Evolutionary conservation across 2,888 invertebrate genomes (phyloP), one percentile per base, ranked within the genome.

Genomic region (Oscheius sp.): DNA sequence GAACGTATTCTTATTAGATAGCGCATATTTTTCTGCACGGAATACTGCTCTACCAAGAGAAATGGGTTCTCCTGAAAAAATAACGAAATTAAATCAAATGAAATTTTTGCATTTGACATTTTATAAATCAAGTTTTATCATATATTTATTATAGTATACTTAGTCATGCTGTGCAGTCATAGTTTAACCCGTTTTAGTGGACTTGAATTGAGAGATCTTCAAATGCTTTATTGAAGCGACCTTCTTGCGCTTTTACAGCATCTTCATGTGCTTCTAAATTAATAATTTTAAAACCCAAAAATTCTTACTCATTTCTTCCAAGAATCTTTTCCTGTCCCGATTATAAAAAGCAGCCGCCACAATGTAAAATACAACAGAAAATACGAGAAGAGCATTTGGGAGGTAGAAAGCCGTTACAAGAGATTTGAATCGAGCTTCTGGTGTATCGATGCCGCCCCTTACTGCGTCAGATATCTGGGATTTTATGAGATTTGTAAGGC

Each of bases 381-480:
- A 45, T 1, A 78, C 72, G 13, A 81, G 76, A 64, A 86, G 72
- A 61, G 76, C 73, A 63, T 81, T 79, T 29, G 76, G 72, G 68
- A 83, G 58, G 73, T 77, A 81, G 69, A 83, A 83, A 1, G 80
- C 76, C 5, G 66, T 76, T 27, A 79, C 76, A 1, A 81, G 72
- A 16, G 78, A 72, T 12, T 76, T 52, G 59, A 74, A 81, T 45
- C 76, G 69, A 3, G 64, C 81, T 43, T 73, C 61, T 5, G 79
- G 66, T 23, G 76, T 56, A 25, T 64, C 49, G 55, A 75, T 73
- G 12, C 58, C 43, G 7, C 81, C 80, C 7, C 87, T 77, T 46
- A 87, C 78, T 29, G 77, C 78, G 75, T 87, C 87, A 2, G 86
- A 87, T 9, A 87, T 76, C 74, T 83, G 61, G 21, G 52, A 27